Base-by-base conservation (phyloP, 2,797 vertebrate genomes). In the Coluber constrictor region DNA sequence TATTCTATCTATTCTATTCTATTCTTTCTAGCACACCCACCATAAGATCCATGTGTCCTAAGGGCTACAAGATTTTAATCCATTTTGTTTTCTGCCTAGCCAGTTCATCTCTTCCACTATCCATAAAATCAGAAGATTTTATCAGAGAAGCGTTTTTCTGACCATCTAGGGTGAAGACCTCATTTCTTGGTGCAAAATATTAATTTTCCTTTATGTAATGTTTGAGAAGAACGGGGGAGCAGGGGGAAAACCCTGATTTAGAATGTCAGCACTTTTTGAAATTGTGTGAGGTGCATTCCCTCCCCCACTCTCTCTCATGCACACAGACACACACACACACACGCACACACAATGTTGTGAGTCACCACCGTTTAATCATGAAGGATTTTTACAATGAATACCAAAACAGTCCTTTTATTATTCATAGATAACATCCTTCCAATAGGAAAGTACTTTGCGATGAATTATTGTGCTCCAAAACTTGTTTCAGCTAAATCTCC, bases 221-320 rank as follows among this genome's bases (percentile, higher is more conserved):
- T 91, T 95, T 89, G 86, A 88, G 94, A 95, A 91, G 92, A 54
- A 93, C 0, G 1, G 8, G 20, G 79, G 94, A 92, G 94, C 95
- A 95, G 96, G 93, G 90, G 93, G 91, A 92, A 97, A 86, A 87
- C 88, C 92, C n/a, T 95, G 96, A 96, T 95, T 96, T 96, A 96
- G 32, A 20, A 43, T 55, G 94, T 96, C 94, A 95, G 95, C 51
- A 0, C 37, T 90, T 94, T 93, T 83, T 63, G 15, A 86, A 54
- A 23, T 83, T 56, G 66, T 61, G 54, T 83, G 66, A 32, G 15
- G 27, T 54, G 37, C 60, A 29, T 27, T 32, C 43, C 79, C 89
- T n/a, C 83, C 1, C 51, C 9, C 9, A n/a, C 8, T 1, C 9
- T 51, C 51, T 20, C 47, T 37, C 29, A 3, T 57, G 25, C 43